Conservation (phyloP, 1,140 invertebrate species). For the Elymnias hypermnestra region DNA sequence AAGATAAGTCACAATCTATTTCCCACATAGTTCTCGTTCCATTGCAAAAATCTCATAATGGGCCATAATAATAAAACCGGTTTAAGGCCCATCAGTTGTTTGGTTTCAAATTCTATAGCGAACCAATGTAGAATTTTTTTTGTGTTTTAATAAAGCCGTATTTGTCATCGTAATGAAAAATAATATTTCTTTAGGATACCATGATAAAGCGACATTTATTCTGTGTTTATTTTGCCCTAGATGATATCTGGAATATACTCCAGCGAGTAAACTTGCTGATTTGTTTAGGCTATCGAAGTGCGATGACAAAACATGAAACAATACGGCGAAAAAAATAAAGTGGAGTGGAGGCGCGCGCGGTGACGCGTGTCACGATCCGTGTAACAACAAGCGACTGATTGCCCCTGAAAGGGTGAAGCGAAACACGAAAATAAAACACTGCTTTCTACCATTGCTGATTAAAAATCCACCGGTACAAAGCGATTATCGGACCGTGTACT, state of each 20-base stretch:
- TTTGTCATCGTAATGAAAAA: too few species aligned
- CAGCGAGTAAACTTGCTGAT: conserved; percentile 6
- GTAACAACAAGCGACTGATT: conserved; percentile 59
- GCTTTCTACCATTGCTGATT: conserved; percentile 54
- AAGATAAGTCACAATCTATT: too few species aligned
- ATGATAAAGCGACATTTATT: neutral
- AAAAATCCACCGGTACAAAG: conserved; percentile 55
- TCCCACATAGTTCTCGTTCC: too few species aligned
- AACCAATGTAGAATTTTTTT: too few species aligned
- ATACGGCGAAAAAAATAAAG: conserved; percentile 36
- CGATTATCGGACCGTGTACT: conserved; percentile 66
- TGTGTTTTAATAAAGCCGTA: too few species aligned
- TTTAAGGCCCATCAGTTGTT: too few species aligned
- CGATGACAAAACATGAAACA: conserved; percentile 22
- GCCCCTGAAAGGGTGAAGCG: conserved; percentile 54
- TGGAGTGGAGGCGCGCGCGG: conserved; percentile 30
- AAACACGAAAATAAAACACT: conserved; percentile 47
- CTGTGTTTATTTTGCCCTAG: too few species aligned
- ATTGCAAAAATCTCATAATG: too few species aligned
- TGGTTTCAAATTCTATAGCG: too few species aligned
- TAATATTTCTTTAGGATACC: too few species aligned
- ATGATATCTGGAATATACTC: neutral
- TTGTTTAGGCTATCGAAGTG: conserved; percentile 4
- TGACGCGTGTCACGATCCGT: conserved; percentile 48
- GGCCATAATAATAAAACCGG: too few species aligned